phyloP scores from a whole-genome alignment of 1,140 invertebrate genomes.

The Listronotus bonariensis region DNA sequence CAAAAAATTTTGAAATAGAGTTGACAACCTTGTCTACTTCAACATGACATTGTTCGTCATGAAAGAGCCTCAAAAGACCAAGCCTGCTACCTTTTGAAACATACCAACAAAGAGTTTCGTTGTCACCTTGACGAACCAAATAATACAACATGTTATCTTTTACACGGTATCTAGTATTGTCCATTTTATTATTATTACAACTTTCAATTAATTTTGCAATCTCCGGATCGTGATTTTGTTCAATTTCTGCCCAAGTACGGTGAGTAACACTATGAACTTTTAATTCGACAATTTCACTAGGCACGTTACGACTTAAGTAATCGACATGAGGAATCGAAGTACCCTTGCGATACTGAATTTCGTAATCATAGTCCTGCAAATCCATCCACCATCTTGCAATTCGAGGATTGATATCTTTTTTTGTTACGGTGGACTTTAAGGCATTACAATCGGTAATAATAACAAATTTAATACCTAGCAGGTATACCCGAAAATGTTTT shows the following conservation, averaged over 20 bases:
- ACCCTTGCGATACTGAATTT: conserved; percentile 40
- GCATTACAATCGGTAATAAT: conserved; percentile 53
- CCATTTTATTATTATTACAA: no score
- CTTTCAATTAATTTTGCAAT: no score
- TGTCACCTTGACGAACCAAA: not conserved
- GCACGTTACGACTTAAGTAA: conserved; percentile 50
- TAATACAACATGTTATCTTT: not conserved
- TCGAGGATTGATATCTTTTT: conserved; percentile 51
- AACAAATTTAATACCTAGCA: conserved; percentile 50
- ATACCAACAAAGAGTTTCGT: conserved; percentile 37
- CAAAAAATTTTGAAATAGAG: conserved; percentile 44
- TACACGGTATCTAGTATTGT: not conserved
- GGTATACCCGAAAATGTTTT: conserved; percentile 51
- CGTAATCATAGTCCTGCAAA: conserved; percentile 51
- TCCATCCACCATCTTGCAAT: conserved; percentile 53
- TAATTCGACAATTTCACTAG: no score
- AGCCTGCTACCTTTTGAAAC: conserved; percentile 40
- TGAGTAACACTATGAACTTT: conserved; percentile 12
- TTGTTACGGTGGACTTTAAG: conserved; percentile 48
- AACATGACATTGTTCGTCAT: conserved; percentile 50
- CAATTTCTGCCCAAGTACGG: conserved; percentile 40
- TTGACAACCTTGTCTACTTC: conserved; percentile 44
- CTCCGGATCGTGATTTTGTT: conserved; percentile 16
- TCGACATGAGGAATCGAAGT: conserved; percentile 51
- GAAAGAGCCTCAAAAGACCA: conserved; percentile 44